These are phyloP conservation scores for Brachystomella parvula DNA, from an alignment of 1,140 invertebrate species.

Conservation along the genomic window DNA sequence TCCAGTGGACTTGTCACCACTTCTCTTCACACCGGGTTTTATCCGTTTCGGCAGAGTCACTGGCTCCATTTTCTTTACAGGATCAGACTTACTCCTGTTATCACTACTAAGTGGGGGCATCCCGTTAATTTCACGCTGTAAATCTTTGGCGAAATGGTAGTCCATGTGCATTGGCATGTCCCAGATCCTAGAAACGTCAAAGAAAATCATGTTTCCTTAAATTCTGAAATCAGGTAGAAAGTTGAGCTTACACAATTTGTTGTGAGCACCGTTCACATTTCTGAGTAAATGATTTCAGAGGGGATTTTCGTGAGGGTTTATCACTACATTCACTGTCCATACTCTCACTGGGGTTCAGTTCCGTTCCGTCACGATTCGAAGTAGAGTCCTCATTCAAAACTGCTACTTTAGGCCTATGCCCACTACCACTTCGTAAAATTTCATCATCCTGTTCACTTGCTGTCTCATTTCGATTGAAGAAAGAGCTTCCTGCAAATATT, in stretches of 20 bases:
- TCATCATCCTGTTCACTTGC: neutral
- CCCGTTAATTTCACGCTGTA: constrained; percentile 30
- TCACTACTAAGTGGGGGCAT: constrained; percentile 4
- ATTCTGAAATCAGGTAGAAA: neutral
- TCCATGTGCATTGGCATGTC: constrained; percentile 29
- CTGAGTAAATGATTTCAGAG: constrained; percentile 12
- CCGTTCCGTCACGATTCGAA: neutral
- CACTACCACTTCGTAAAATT: neutral
- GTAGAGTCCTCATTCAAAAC: neutral
- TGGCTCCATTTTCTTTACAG: neutral
- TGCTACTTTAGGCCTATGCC: neutral
- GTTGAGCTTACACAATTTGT: constrained; percentile 8
- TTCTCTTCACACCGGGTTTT: constrained; percentile 10
- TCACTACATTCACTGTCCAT: neutral
- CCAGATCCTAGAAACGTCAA: constrained; percentile 19
- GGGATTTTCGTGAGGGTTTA: neutral
- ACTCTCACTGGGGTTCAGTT: neutral
- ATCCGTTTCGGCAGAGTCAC: constrained; percentile 3
- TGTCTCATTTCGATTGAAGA: neutral
- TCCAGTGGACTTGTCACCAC: neutral
- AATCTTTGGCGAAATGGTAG: constrained; percentile 32
- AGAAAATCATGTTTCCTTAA: no score
- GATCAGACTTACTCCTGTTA: neutral
- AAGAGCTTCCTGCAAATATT: no score
- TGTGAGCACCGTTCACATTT: constrained; percentile 27